Base-by-base conservation (phyloP, 2,797 vertebrate species). In the Cottoperca gobio region DNA sequence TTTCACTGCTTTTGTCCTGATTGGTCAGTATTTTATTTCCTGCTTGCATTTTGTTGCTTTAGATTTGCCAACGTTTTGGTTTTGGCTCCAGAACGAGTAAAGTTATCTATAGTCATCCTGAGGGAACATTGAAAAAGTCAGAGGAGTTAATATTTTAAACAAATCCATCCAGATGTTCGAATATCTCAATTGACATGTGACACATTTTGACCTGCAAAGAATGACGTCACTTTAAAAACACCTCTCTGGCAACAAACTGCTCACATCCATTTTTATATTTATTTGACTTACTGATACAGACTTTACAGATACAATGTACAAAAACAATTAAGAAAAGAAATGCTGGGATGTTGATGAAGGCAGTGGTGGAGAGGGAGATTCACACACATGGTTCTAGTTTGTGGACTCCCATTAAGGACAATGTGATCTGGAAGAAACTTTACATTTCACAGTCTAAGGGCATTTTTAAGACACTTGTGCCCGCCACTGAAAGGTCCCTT, bases 301-400 rank as follows among this genome's bases (percentile, higher is more conserved):
- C 45, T 67, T 33, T 76, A 72, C 68, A 75, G 53, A 39, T 60
- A 21, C 81, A 73, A 76, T 42, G 33, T 40, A 81, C 57, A 82
- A 76, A 65, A 73, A 10, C 12, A 69, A 78, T n/a, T 57, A 64
- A 1, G 5, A 76, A 58, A 55, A 70, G 55, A 86, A 84, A 63
- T 5, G 42, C 5, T 54, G 76, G 64, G 88, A 79, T 68, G 75
- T 23, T 11, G n/a, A 31, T 73, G 76, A 72, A 84, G 42, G 43
- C 40, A 48, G 63, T 84, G 83, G 85, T 90, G 49, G 52, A 76
- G 67, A 71, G 63, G 37, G 62, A 58, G 75, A 58, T 78, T 84
- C 86, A 87, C 82, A 91, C 94, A 95, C 71, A 90, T 94, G 94
- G 84, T 93, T 91, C 70, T 75, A 59, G 88, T 95, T 94, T 94